Percentiles rank a stretch among this genome's conserved stretches.
Evolutionary conservation across 2,797 vertebrate genomes (phyloP).

Genomic region (Gymnoscopelus braueri): DNA sequence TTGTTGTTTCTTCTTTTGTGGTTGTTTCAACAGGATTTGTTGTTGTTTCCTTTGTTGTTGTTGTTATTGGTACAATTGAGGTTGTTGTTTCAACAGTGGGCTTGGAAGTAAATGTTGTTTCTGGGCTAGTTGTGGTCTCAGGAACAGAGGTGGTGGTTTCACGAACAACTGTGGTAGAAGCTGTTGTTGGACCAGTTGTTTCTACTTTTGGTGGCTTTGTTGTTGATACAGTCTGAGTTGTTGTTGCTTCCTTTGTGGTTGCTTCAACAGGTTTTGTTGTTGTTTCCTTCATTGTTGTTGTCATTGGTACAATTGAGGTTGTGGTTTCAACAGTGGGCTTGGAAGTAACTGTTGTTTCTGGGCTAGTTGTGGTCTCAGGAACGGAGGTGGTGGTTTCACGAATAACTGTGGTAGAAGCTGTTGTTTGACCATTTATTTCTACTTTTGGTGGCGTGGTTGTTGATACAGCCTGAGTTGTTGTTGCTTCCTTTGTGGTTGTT

Average conservation of each 20-base stretch:
- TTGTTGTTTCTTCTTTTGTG: neutral
- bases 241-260: no score
- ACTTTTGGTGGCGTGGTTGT: conserved; percentile 1
- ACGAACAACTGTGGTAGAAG: no score
- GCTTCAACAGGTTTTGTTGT: no score
- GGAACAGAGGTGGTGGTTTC: no score
- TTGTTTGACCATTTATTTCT: neutral
- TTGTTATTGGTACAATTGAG: neutral
- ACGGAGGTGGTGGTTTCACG: neutral
- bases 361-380: neutral
- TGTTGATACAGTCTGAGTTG: no score
- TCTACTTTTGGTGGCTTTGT: no score
- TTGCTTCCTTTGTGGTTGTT: neutral
- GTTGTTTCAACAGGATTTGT: neutral
- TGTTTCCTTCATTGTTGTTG: no score
- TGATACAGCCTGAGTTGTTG: neutral
- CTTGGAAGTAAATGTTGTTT: neutral
- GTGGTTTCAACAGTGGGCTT: no score
- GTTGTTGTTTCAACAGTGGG: neutral
- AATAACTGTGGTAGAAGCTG: neutral
- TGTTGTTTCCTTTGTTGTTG: neutral
- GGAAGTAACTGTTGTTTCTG: no score
- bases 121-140: neutral
- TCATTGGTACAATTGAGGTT: no score
- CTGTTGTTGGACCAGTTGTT: no score